Conservation (phyloP, 1,140 invertebrate species). For the Sminthurides bifidus region DNA sequence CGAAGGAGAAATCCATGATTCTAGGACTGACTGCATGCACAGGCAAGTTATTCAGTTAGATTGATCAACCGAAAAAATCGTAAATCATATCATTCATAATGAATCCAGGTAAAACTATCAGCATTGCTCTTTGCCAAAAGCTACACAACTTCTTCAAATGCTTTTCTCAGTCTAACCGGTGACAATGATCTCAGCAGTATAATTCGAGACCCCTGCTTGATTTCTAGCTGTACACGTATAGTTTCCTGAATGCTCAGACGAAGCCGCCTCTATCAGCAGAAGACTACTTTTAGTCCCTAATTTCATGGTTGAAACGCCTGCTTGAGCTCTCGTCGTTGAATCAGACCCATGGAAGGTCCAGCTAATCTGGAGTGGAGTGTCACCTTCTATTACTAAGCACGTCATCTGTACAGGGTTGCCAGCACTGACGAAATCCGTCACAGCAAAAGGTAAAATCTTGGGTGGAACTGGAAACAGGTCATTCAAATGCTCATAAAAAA, state of each 20-base stretch:
- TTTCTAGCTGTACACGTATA: slow-evolving; percentile 52
- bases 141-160: no score
- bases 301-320: slow-evolving; percentile 37
- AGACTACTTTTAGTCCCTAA: slow-evolving; percentile 47
- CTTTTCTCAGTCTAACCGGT: slow-evolving; percentile 49
- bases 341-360: slow-evolving; percentile 36
- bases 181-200: slow-evolving; percentile 48
- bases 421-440: slow-evolving; percentile 38
- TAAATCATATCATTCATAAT: no score
- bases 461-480: slow-evolving; percentile 34
- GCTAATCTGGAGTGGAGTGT: slow-evolving; percentile 45
- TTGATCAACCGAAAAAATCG: no score
- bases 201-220: slow-evolving; percentile 54
- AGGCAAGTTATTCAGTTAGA: no score
- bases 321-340: slow-evolving; percentile 8
- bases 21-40: slow-evolving; percentile 49
- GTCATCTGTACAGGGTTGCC: slow-evolving; percentile 51
- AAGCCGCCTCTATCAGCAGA: slow-evolving; percentile 60
- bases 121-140: no score
- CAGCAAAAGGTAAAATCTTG: slow-evolving; percentile 32
- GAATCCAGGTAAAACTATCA: no score
- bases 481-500: slow-evolving; percentile 33
- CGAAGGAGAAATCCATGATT: slow-evolving; percentile 59
- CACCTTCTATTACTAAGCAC: slow-evolving; percentile 51
- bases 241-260: slow-evolving; percentile 50